phyloP scores from a whole-genome alignment of 2,797 vertebrate genomes.

The Amphiprion clarkii region DNA sequence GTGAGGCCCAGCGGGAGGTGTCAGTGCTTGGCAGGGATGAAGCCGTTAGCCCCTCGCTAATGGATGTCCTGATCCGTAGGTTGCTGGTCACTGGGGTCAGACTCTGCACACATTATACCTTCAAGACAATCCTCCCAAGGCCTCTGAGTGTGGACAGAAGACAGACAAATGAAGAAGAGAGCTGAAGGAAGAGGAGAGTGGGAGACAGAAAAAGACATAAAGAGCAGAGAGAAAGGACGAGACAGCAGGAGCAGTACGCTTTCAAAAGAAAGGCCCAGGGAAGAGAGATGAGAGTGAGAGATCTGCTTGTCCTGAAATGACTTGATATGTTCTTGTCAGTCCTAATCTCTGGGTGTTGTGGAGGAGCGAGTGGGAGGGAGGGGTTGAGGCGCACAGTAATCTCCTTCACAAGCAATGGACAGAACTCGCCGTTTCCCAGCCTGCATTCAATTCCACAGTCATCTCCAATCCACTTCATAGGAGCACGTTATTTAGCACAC shows the following conservation, averaged over 20 bases:
- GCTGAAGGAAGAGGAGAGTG: constrained; percentile 7
- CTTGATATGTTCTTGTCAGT: constrained; percentile 81
- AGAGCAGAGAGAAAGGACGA: constrained; percentile 12
- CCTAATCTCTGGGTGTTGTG: constrained; percentile 73
- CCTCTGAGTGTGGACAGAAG: constrained; percentile 23
- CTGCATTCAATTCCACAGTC: constrained; percentile 60
- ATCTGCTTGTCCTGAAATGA: constrained; percentile 74
- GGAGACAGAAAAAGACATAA: constrained; percentile 5
- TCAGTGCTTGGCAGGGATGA: constrained; percentile 44
- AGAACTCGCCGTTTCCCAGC: constrained; percentile 43
- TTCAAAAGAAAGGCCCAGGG: constrained; percentile 44
- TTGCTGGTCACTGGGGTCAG: constrained; percentile 52
- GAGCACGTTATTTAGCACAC: constrained; percentile 65
- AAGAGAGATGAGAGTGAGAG: constrained; percentile 56
- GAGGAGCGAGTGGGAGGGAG: constrained; percentile 19
- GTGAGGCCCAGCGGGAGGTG: constrained; percentile 54
- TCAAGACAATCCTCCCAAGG: constrained; percentile 32
- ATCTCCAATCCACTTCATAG: constrained; percentile 75
- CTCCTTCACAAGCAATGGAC: constrained; percentile 62
- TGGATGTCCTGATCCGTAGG: constrained; percentile 72
- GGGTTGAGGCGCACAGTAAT: constrained; percentile 55
- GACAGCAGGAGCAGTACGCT: constrained; percentile 19
- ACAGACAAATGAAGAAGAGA: constrained; percentile 34
- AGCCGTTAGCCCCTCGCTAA: constrained; percentile 68
- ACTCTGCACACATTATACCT: constrained; percentile 53